Evolutionary conservation across 2,888 invertebrate genomes (phyloP).

Genomic region (Sturmia bella): DNA sequence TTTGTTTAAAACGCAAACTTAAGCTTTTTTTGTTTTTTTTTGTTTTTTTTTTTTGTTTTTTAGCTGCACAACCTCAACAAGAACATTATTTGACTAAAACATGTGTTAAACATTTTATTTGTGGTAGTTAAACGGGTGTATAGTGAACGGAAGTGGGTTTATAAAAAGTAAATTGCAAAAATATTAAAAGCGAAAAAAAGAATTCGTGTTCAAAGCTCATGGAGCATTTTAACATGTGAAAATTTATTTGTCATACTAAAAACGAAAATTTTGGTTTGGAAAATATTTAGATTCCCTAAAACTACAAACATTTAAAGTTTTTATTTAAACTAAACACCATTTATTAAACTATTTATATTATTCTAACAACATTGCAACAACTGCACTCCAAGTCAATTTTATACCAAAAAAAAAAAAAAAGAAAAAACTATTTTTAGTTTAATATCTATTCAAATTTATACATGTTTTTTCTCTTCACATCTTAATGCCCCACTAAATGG

Average conservation of each 20-base stretch:
- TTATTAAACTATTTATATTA: no score
- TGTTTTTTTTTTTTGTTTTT: no score
- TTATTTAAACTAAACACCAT: no score
- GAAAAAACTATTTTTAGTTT: no score
- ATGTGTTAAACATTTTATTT: conserved; percentile 17
- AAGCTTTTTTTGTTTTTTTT: no score
- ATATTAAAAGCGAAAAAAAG: neutral
- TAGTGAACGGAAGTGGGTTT: neutral
- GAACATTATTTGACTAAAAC: conserved; percentile 22
- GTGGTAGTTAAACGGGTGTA: neutral
- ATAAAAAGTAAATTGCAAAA: neutral
- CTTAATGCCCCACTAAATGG: neutral
- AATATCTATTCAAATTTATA: conserved; percentile 3
- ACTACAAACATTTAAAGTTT: no score
- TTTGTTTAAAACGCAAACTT: conserved; percentile 10
- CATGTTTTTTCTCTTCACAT: neutral
- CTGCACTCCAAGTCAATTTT: neutral
- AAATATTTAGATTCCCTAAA: no score
- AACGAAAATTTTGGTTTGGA: no score
- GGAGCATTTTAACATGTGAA: no score
- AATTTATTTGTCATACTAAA: no score
- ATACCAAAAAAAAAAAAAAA: neutral
- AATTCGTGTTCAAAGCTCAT: neutral
- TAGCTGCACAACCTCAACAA: neutral
- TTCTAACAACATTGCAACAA: neutral